A percentile compares a stretch with the other conserved stretches of the same genome.
Evolutionary conservation across 2,797 vertebrate species (phyloP).

Genomic region (Buphagus erythrorhynchus): DNA sequence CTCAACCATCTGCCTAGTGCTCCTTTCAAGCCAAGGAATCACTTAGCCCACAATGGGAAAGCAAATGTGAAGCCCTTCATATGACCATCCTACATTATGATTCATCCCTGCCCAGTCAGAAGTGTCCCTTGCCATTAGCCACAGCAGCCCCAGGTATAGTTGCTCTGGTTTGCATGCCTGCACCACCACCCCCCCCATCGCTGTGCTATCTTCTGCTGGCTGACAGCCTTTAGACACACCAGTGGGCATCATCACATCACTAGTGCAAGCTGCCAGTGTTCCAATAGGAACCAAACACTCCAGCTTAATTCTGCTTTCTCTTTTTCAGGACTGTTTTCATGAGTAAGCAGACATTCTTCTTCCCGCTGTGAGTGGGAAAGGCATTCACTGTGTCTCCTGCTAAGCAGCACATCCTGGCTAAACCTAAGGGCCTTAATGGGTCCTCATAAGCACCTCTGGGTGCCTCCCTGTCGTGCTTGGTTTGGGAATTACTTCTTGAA

Average conservation of each 20-base stretch:
- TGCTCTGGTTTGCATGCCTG: neutral
- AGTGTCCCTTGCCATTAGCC: neutral
- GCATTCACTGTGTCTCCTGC: neutral
- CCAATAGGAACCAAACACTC: neutral
- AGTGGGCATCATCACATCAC: neutral
- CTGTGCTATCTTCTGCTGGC: neutral
- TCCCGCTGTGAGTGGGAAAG: neutral
- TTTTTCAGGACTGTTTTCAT: neutral
- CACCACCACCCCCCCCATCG: neutral
- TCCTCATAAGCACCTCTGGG: neutral
- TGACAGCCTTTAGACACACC: neutral
- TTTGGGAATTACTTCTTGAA: neutral
- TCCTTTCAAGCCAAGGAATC: neutral
- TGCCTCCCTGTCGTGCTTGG: neutral
- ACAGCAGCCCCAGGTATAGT: neutral
- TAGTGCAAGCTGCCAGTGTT: neutral
- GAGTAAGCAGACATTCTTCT: neutral
- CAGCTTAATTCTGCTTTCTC: neutral
- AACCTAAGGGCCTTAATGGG: neutral
- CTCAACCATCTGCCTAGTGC: neutral
- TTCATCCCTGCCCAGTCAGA: neutral
- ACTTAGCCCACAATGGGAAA: neutral
- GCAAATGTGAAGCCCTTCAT: neutral
- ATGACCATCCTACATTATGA: neutral
- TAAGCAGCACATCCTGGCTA: neutral